Evolutionary conservation across 2,888 invertebrate genomes (phyloP), one percentile per base, ranked within the genome.

Genomic region (Pimpla rufipes): DNA sequence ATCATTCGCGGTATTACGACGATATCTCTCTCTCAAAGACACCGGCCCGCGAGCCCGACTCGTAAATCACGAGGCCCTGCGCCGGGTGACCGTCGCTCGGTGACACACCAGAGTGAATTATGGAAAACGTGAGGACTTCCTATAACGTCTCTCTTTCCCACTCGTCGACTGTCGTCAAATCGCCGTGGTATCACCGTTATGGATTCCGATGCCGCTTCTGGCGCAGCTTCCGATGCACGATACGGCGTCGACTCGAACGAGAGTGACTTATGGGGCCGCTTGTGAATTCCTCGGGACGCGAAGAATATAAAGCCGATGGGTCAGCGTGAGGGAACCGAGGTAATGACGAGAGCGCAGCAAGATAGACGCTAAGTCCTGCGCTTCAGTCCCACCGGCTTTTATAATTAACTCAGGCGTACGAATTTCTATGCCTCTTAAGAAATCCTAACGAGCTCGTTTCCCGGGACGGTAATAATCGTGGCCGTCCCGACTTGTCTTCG

Each of bases 111-210:
- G 81, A 87, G 88, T 90, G 90, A 90, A 90, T 90, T 89, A 90
- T 90, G 90, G 90, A 90, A 90, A 89, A 89, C 90, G 90, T 90
- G 90, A 90, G 88, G 85, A 88, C 89, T 89, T 90, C 87, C 89
- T 87, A 88, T 88, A 87, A 73, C 70, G 64, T 83, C 37, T 74
- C 66, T 75, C 68, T 71, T 66, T 57, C 8, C 42, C 57, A 57
- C 75, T 64, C 16, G 29, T 50, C 55, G 45, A n/a, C 45, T 40
- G 37, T 47, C 13, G 29, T 47, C 40, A 45, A 10, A 10, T 50
- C 13, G 42, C 45, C 5, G 55, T 64, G 57, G 52, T 55, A 81
- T 78, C 62, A 79, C 79, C 83, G 79, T 73, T 77, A 77, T 83
- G 77, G 77, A 74, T 83, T 80, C 68, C 80, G 64, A 79, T 80